Evolutionary conservation across 2,888 invertebrate genomes (phyloP).

Genomic region (Euplexia lucipara): DNA sequence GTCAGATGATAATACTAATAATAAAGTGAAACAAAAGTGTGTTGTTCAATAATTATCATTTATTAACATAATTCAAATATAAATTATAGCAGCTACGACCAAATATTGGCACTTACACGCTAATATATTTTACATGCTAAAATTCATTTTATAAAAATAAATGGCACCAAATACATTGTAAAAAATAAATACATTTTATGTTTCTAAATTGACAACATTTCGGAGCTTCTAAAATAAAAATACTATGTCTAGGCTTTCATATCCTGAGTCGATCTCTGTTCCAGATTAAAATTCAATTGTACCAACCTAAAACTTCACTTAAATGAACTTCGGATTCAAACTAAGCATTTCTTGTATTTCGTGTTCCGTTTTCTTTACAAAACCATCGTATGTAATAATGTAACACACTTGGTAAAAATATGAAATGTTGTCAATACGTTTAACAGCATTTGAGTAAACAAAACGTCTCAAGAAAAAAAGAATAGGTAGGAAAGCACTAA

Average conservation of each 20-base stretch:
- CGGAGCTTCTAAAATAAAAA: no score
- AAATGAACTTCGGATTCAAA: no score
- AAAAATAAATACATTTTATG: conserved; percentile 25
- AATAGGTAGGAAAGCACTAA: not conserved
- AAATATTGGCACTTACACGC: conserved; percentile 47
- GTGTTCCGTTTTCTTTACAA: no score
- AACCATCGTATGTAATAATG: no score
- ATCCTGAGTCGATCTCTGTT: no score
- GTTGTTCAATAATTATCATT: conserved; percentile 37
- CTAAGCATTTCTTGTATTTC: no score
- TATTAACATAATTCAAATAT: conserved; percentile 49
- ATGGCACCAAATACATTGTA: conserved; percentile 68
- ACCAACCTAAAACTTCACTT: no score
- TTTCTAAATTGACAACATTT: conserved; percentile 3
- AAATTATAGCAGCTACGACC: conserved; percentile 37
- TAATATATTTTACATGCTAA: conserved; percentile 42
- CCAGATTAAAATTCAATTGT: no score
- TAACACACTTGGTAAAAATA: no score
- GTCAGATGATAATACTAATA: no score
- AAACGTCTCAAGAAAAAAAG: conserved; percentile 2
- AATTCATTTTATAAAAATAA: conserved; percentile 64
- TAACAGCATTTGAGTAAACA: conserved; percentile 1
- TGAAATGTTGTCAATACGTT: conserved; percentile 1
- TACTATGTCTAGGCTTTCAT: no score
- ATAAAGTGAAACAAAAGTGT: not conserved